Evolutionary conservation across 2,888 invertebrate genomes (phyloP), one percentile per base, ranked within the genome.

Genomic region (Ormyrus labotus): DNA sequence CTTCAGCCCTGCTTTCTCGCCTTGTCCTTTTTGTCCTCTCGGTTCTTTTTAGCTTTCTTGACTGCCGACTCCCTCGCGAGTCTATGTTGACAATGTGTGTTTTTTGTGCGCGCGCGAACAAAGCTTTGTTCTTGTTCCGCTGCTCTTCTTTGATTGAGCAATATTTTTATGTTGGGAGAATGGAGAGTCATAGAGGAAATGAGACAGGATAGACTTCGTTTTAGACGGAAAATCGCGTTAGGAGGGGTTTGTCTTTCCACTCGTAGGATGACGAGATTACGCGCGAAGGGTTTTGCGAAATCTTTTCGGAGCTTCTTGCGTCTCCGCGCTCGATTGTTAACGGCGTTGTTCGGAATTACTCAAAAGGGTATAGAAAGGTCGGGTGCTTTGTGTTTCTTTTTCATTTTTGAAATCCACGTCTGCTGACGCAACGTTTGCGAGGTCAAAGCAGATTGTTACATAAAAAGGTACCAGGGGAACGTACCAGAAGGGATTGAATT

Each of bases 31-130:
- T 19, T 19, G 19, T 19, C 19, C 19, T 58, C 60, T 63, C 60
- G 55, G 67, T 75, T 19, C 4, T 19, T 67, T 74, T 55, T 19
- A 51, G 34, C 50, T 64, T 64, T 48, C 69, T 63, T 53, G 68
- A 7, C 57, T 34, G 47, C 55, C 50, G 10, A 34, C 34, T 34
- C 34, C 34, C 34, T 34, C 51, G 48, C 47, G 63, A 34, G 55
- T 34, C 19, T 5, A 1, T 61, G 68, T 75, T 75, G 75, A 75
- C 75, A 75, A 47, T 53, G 75, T 67, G 13, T 13, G 13, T n/a
- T 34, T 34, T 34, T 34, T 34, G 19, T 11, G 13, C 47, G 67
- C 48, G 53, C 63, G 6, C 60, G 9, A 57, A n/a, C 57, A 47
- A 19, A 51, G 34, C 71, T 71, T 71, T 63, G 34, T 48, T 47